Base-by-base conservation (phyloP, 2,797 vertebrate genomes). In the Sebastiscus tertius region DNA sequence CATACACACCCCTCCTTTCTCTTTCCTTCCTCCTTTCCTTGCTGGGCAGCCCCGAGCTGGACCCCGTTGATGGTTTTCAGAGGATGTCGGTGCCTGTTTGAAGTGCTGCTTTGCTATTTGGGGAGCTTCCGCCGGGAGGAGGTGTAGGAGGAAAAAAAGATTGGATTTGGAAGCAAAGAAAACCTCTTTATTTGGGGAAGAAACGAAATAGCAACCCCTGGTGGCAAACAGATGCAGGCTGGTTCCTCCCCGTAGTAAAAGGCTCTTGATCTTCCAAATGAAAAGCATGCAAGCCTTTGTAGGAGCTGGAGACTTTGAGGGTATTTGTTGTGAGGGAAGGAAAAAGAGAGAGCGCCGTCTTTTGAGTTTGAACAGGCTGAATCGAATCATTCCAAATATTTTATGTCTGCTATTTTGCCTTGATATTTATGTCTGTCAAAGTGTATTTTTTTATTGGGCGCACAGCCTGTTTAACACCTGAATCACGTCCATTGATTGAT, bases 71-170 rank as follows among this genome's bases (percentile, higher is more conserved):
- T 72, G 75, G 22, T 84, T 90, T 92, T 85, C 69, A 82, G 87
- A 93, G 83, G 83, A 76, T 77, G 84, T 65, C 39, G 42, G 82
- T 56, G 83, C 71, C 80, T 79, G 82, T 93, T 94, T 94, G 88
- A 95, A 94, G 90, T 88, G 49, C 67, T 70, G 82, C 72, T 87
- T 75, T 72, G 69, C 88, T 94, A 89, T 92, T 94, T 90, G 78
- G 87, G 82, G 89, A 91, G 81, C 67, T 85, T 92, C 89, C 0
- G 33, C 78, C 1, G 54, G 80, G 88, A 89, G 75, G 73, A 81
- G 62, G 80, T 79, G 87, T 89, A 75, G 86, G 77, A 87, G 82
- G 79, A 72, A 73, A 62, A 58, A 81, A 76, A 65, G 33, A 80
- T 81, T 87, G 72, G 79, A 80, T 87, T 84, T 86, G 80, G 74